Conservation (phyloP, 2,888 invertebrate species). For the Phalera bucephala region DNA sequence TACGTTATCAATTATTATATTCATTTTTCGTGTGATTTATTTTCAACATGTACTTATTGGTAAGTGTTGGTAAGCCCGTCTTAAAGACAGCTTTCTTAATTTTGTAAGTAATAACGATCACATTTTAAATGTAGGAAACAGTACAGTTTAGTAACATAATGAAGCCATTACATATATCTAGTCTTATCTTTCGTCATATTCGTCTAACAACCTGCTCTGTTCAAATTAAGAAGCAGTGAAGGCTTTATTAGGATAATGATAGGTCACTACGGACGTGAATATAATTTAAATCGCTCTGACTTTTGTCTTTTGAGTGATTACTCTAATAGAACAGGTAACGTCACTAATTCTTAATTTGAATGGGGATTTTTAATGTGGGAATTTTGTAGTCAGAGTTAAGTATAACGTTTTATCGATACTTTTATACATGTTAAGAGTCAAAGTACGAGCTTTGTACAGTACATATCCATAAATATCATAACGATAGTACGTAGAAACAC, state of each 20-base stretch:
- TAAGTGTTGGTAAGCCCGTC: neutral
- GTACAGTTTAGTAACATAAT: neutral
- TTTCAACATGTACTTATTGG: neutral
- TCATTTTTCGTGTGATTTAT: neutral
- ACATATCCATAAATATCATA: conserved; percentile 7
- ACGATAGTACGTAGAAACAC: conserved; percentile 3
- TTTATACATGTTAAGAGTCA: conserved; percentile 7
- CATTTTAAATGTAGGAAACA: neutral
- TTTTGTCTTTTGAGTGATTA: too few relatives aligned
- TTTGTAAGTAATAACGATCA: too few relatives aligned
- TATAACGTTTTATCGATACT: conserved; percentile 3
- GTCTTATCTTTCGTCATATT: conserved; percentile 15
- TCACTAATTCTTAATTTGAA: neutral
- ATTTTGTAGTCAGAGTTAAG: conserved; percentile 2
- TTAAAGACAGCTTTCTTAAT: neutral
- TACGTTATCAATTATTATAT: neutral
- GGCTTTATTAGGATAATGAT: too few relatives aligned
- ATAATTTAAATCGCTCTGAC: too few relatives aligned
- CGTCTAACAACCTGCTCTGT: too few relatives aligned
- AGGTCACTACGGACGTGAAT: too few relatives aligned
- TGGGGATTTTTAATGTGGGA: too few relatives aligned
- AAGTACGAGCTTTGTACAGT: conserved; percentile 4
- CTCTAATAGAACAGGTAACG: too few relatives aligned
- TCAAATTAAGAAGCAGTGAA: neutral
- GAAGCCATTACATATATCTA: conserved; percentile 29